Conservation (phyloP, 2,888 invertebrate genomes). For the Temnothorax unifasciatus region DNA sequence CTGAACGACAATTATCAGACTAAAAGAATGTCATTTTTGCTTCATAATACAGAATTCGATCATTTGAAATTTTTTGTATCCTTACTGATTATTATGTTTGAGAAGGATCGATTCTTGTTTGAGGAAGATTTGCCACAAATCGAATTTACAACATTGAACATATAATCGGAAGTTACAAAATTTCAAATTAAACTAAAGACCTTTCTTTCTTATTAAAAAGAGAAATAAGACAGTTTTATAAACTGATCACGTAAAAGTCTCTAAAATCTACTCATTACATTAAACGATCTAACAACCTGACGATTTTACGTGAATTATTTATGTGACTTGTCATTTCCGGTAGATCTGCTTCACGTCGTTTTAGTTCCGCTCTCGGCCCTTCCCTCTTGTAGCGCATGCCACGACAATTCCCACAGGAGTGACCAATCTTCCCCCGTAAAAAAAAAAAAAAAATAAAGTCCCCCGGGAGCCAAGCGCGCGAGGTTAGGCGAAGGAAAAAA, state of each 20-base stretch:
- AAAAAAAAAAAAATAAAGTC: conserved; percentile 28
- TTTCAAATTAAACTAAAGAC: background rate
- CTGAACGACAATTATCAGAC: background rate
- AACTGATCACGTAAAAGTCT: background rate
- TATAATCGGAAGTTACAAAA: background rate
- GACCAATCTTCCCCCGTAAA: conserved; percentile 41
- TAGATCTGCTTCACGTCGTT: conserved; percentile 24
- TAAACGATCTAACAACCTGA: background rate
- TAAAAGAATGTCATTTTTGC: background rate
- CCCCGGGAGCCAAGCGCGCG: conserved; percentile 15
- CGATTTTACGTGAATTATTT: conserved; percentile 37
- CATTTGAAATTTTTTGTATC: background rate
- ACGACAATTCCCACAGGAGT: conserved; percentile 51
- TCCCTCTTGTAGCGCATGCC: conserved; percentile 25
- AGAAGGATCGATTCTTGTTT: background rate
- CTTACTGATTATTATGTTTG: background rate
- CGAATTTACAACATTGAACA: background rate
- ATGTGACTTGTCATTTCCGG: conserved; percentile 47
- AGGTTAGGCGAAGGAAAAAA: conserved; percentile 11
- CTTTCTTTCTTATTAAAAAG: background rate
- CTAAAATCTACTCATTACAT: background rate
- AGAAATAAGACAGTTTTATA: background rate
- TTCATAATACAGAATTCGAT: background rate
- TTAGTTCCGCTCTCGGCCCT: conserved; percentile 8
- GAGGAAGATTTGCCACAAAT: background rate